These are phyloP conservation scores for Drosophila nannoptera DNA, from an alignment of 1,140 invertebrate species.

Conservation along the genomic window DNA sequence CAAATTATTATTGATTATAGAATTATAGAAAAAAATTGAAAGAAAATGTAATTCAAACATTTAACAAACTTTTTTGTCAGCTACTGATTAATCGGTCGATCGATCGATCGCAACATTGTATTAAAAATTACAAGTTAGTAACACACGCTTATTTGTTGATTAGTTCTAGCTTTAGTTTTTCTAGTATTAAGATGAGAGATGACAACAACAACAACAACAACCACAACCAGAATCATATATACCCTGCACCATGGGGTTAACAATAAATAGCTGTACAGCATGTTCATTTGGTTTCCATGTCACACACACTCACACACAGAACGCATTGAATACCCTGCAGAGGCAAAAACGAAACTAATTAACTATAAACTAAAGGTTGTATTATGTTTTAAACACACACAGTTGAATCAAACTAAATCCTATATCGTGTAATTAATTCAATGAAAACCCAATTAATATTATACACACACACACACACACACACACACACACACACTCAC, in stretches of 20 bases:
- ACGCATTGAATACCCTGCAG: constrained; percentile 6
- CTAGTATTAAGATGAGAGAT: constrained; percentile 67
- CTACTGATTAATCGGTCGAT: constrained; percentile 64
- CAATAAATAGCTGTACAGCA: constrained; percentile 35
- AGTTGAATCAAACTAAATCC: constrained; percentile 51
- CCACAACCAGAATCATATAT: constrained; percentile 5
- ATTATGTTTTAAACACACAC: constrained; percentile 66
- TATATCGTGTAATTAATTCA: constrained; percentile 59
- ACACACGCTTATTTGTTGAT: constrained; percentile 79
- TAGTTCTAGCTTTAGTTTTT: constrained; percentile 77
- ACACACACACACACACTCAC: constrained; percentile 4
- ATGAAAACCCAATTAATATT: constrained; percentile 14
- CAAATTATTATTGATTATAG: constrained; percentile 30
- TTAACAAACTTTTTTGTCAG: constrained; percentile 49
- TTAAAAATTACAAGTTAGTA: constrained; percentile 74
- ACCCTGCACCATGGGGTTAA: constrained; percentile 21
- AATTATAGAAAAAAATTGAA: constrained; percentile 16
- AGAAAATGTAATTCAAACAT: constrained; percentile 9
- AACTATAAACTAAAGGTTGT: constrained; percentile 67
- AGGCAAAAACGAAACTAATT: constrained; percentile 34
- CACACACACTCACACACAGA: constrained; percentile 11
- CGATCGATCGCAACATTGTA: constrained; percentile 64
- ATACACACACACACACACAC: constrained; percentile 4
- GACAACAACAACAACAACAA: constrained; percentile 30
- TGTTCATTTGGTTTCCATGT: constrained; percentile 35